phyloP scores from a whole-genome alignment of 2,888 invertebrate genomes.

The Pterostichus niger region DNA sequence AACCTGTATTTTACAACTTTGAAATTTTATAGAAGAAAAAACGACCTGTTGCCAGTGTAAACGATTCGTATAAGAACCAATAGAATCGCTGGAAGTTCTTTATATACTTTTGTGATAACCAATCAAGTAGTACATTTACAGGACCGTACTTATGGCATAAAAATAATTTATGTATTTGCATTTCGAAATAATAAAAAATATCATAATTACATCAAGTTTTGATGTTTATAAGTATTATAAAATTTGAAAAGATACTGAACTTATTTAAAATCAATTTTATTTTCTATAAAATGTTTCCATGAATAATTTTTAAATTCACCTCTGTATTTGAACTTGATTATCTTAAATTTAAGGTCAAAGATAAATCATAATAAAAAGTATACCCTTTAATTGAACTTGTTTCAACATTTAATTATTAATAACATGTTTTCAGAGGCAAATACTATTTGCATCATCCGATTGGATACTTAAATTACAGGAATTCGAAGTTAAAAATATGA shows the following conservation, averaged over 20 bases:
- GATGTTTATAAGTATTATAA: neutral
- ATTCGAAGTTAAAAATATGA: conserved; percentile 14
- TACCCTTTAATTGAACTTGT: conserved; percentile 61
- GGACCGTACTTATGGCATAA: conserved; percentile 19
- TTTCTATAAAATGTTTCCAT: neutral
- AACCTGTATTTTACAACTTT: conserved; percentile 51
- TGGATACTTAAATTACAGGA: neutral
- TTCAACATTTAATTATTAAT: conserved; percentile 58
- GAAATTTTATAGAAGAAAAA: conserved; percentile 24
- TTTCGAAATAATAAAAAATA: conserved; percentile 15
- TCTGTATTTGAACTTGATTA: conserved; percentile 59
- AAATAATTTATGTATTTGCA: neutral
- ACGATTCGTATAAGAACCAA: conserved; percentile 54
- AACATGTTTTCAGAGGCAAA: conserved; percentile 58
- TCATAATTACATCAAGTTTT: neutral
- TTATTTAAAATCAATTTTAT: neutral
- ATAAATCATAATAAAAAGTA: conserved; percentile 52
- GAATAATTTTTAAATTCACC: conserved; percentile 28
- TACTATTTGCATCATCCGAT: conserved; percentile 22
- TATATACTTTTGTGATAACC: conserved; percentile 54
- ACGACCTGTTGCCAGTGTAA: conserved; percentile 61
- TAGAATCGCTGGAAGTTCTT: conserved; percentile 32
- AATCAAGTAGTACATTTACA: conserved; percentile 42
- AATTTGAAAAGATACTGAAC: neutral
- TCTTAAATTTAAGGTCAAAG: conserved; percentile 61